Conservation (phyloP, 2,113 vertebrate species). For the Austrofundulus limnaeus region DNA sequence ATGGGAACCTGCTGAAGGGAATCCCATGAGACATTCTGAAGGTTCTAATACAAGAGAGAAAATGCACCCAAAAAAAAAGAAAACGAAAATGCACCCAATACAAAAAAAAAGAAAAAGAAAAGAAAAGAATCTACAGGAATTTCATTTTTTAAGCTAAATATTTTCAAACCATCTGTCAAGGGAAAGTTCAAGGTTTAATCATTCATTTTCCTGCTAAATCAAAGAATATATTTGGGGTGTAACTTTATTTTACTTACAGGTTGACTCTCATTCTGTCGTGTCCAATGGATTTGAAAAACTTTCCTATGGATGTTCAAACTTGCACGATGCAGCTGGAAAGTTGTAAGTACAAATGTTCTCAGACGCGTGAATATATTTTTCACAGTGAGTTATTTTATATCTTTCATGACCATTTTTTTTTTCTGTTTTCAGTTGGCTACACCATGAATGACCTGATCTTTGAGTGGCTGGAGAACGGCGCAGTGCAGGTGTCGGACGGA, state of each 20-base stretch:
- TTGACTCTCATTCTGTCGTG: constrained; percentile 96
- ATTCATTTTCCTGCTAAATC: constrained; percentile 15
- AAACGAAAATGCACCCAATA: constrained; percentile 16
- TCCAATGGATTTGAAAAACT: constrained; percentile 99
- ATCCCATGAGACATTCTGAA: constrained; percentile 53
- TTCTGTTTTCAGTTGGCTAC: constrained; percentile 87
- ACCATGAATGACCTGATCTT: constrained; percentile 99
- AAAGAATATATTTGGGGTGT: constrained; percentile 8
- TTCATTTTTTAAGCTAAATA: constrained; percentile 39
- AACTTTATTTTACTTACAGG: constrained; percentile 68
- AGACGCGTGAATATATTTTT: neutral
- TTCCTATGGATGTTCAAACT: constrained; percentile 98
- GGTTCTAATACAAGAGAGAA: constrained; percentile 31
- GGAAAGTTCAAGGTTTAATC: constrained; percentile 14
- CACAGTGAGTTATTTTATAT: neutral
- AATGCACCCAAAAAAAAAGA: constrained; percentile 18
- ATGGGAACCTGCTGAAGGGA: constrained; percentile 74
- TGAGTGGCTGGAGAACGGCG: constrained; percentile 92
- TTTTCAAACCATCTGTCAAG: constrained; percentile 4
- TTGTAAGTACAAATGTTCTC: constrained; percentile 81
- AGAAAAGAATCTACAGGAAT: constrained; percentile 18
- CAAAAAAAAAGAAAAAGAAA: constrained; percentile 16
- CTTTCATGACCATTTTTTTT: neutral
- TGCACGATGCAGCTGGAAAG: constrained; percentile 98
- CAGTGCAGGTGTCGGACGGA: constrained; percentile 95